These are phyloP conservation scores for Diadromus collaris DNA, from an alignment of 2,888 invertebrate species.

Conservation along the genomic window DNA sequence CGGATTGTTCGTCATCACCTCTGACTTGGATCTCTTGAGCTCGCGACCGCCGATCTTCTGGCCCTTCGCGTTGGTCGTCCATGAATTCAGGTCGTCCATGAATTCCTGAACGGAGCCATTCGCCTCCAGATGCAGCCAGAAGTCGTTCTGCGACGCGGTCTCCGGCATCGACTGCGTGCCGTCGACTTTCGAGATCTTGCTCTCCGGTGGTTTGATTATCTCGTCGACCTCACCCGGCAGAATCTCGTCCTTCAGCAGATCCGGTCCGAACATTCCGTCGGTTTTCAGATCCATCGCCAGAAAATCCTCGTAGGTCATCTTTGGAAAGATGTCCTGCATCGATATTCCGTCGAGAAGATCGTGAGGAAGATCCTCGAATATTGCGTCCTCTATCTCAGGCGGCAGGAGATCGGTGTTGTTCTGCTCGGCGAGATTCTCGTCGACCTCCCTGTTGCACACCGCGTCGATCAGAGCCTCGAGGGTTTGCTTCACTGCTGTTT, in stretches of 20 bases:
- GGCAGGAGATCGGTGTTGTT: constrained; percentile 90
- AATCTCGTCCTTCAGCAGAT: constrained; percentile 78
- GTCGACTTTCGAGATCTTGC: constrained; percentile 69
- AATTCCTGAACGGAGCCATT: constrained; percentile 81
- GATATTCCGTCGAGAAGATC: constrained; percentile 92
- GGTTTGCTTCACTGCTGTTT: constrained; percentile 83
- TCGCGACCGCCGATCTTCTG: constrained; percentile 81
- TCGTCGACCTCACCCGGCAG: constrained; percentile 74
- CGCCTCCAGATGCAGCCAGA: constrained; percentile 80
- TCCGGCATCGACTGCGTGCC: constrained; percentile 70
- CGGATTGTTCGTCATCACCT: constrained; percentile 81
- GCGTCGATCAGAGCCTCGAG: constrained; percentile 83
- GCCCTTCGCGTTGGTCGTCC: constrained; percentile 81
- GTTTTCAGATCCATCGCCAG: constrained; percentile 84
- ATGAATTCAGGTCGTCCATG: constrained; percentile 83
- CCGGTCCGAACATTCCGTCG: constrained; percentile 81
- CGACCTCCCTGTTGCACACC: constrained; percentile 85
- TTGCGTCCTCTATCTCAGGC: constrained; percentile 93
- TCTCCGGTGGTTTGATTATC: constrained; percentile 70
- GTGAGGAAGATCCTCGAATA: constrained; percentile 92
- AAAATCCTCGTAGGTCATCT: constrained; percentile 87
- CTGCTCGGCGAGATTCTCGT: constrained; percentile 85
- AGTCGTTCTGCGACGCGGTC: constrained; percentile 74
- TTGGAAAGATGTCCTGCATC: constrained; percentile 92
- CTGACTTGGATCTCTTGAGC: constrained; percentile 85